Evolutionary conservation across 2,113 vertebrate genomes (phyloP).

Genomic region (Hippocampus barbouri): DNA sequence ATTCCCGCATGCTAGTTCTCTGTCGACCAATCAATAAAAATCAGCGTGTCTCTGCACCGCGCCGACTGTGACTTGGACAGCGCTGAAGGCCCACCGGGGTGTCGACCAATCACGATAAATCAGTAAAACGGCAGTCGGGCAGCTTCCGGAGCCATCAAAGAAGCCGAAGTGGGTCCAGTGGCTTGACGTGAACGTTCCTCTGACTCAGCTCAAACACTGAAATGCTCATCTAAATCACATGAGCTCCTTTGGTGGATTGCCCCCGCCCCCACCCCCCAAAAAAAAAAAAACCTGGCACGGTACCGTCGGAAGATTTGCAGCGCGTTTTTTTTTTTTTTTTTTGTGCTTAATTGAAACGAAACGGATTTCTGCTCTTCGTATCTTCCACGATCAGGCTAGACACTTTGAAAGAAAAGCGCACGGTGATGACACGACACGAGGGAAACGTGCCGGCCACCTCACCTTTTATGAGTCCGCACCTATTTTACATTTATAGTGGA

Average conservation of each 20-base stretch:
- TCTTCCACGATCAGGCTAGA: neutral
- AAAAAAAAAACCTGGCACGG: neutral
- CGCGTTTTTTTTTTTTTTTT: neutral
- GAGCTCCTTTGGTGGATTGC: neutral
- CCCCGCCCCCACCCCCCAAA: neutral
- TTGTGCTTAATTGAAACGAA: neutral
- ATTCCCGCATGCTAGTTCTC: neutral
- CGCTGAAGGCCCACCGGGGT: neutral
- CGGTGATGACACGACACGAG: neutral
- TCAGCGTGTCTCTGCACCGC: neutral
- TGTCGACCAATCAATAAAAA: neutral
- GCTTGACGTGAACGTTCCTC: neutral
- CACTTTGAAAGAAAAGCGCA: neutral
- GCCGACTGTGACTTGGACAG: neutral
- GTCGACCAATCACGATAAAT: neutral
- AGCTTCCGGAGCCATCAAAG: neutral
- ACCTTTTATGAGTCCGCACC: neutral
- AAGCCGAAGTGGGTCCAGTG: neutral
- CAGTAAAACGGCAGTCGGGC: neutral
- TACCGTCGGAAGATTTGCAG: neutral
- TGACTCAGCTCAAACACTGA: neutral
- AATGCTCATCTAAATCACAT: neutral
- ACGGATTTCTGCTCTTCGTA: neutral
- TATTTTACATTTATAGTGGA: constrained; percentile 4
- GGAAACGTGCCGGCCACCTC: neutral